Evolutionary conservation across 2,888 invertebrate genomes (phyloP).

Genomic region (Perizoma flavofasciatum): DNA sequence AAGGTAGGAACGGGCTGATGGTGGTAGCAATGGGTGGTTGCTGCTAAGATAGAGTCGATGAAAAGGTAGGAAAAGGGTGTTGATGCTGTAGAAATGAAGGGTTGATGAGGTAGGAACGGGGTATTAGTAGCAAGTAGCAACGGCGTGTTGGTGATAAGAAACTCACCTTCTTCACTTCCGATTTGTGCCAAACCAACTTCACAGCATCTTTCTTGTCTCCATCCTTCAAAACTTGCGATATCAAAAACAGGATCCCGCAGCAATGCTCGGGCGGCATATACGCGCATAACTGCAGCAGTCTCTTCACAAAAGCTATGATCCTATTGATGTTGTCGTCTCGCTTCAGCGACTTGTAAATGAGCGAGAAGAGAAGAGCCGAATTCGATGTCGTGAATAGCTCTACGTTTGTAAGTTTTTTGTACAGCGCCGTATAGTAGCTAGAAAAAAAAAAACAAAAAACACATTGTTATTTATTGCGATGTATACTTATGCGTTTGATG

Average conservation of each 20-base stretch:
- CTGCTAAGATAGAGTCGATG: too few species aligned
- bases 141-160: neutral
- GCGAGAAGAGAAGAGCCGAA: conserved; percentile 92
- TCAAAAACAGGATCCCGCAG: conserved; percentile 91
- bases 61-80: too few species aligned
- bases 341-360: conserved; percentile 93
- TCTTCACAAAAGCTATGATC: conserved; percentile 92
- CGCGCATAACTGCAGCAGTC: conserved; percentile 83
- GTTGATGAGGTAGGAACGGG: too few species aligned
- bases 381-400: conserved; percentile 87
- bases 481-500: too few species aligned
- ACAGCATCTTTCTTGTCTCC: conserved; percentile 63
- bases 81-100: too few species aligned
- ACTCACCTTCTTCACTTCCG: conserved; percentile 61
- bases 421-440: conserved; percentile 94
- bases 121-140: too few species aligned
- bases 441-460: conserved; percentile 21
- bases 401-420: conserved; percentile 92
- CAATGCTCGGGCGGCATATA: conserved; percentile 90
- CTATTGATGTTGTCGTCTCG: conserved; percentile 89
- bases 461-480: too few species aligned
- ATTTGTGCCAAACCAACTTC: conserved; percentile 60
- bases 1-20: too few species aligned
- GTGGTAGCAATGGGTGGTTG: too few species aligned
- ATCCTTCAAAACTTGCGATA: conserved; percentile 86